A percentile compares a stretch with the other conserved stretches of the same genome.
phyloP scores from a whole-genome alignment of 2,113 vertebrate genomes.

The Procavia capensis region DNA sequence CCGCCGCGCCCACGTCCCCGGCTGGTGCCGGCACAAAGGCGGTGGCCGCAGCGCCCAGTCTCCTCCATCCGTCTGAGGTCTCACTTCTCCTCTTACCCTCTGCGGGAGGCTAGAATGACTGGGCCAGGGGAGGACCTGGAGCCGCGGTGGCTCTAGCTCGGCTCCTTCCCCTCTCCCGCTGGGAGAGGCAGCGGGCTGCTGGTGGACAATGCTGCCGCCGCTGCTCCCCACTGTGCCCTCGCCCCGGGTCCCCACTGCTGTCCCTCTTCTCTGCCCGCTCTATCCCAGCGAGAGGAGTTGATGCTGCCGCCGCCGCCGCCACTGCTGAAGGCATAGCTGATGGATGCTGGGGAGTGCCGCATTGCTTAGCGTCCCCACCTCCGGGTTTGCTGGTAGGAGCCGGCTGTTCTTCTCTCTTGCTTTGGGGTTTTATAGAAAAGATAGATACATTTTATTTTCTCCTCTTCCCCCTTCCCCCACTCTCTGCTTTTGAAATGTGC shows the following conservation, averaged over 20 bases:
- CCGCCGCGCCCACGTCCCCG: neutral
- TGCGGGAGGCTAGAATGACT: neutral
- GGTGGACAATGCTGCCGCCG: neutral
- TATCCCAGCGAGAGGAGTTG: constrained; percentile 56
- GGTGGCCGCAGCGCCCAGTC: constrained; percentile 16
- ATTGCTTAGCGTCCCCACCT: constrained; percentile 85
- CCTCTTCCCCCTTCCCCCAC: neutral
- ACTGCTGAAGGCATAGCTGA: constrained; percentile 86
- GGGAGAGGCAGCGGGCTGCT: neutral
- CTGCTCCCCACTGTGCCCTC: constrained; percentile 25
- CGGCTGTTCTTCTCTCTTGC: constrained; percentile 54
- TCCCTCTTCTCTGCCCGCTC: neutral
- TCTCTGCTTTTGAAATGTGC: neutral
- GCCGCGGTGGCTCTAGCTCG: constrained; percentile 7
- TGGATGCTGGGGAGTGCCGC: constrained; percentile 90
- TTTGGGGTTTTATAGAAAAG: constrained; percentile 29
- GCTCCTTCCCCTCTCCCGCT: neutral
- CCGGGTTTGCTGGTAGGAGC: constrained; percentile 80
- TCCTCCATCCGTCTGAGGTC: neutral
- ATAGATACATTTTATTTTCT: constrained; percentile 32
- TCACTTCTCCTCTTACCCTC: neutral
- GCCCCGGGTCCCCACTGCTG: neutral
- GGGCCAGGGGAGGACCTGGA: constrained; percentile 39
- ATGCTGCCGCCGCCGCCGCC: constrained; percentile 72
- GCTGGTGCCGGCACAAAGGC: constrained; percentile 71